phyloP scores from a whole-genome alignment of 1,140 invertebrate species.

The Tetragnatha versicolor region DNA sequence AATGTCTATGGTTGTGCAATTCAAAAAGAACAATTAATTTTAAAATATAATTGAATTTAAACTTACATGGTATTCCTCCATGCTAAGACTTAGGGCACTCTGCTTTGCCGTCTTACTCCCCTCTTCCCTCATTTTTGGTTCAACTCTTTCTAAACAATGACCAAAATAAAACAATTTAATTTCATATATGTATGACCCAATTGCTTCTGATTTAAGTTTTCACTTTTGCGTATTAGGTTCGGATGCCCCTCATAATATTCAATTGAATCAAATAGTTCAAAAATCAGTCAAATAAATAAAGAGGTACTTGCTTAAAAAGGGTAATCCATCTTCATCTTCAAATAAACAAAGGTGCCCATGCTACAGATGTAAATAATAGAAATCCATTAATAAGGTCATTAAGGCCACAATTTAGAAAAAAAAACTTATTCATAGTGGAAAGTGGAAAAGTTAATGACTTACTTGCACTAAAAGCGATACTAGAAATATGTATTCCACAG shows the following conservation, averaged over 20 bases:
- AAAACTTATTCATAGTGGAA: no score
- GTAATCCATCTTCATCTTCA: conserved; percentile 20
- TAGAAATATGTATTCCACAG: conserved; percentile 44
- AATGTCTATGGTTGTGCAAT: no score
- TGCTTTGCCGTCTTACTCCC: neutral
- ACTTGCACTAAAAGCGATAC: conserved; percentile 31
- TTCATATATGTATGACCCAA: no score
- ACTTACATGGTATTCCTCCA: conserved; percentile 28
- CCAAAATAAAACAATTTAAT: no score
- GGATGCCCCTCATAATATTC: neutral
- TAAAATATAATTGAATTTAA: no score
- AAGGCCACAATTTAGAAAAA: neutral
- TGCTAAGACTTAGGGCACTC: neutral
- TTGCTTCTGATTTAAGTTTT: no score
- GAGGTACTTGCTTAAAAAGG: conserved; percentile 12
- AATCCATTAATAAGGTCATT: neutral
- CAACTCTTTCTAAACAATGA: no score
- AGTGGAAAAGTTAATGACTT: no score
- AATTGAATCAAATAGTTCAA: neutral
- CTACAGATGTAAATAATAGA: neutral
- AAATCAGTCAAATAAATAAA: no score
- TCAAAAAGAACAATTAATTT: no score
- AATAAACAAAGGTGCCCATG: conserved; percentile 9
- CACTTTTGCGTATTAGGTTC: neutral
- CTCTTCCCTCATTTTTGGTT: no score